These are phyloP conservation scores for Montipora sp. DNA, from an alignment of 64 coral and sea anemone species.

Conservation along the genomic window DNA sequence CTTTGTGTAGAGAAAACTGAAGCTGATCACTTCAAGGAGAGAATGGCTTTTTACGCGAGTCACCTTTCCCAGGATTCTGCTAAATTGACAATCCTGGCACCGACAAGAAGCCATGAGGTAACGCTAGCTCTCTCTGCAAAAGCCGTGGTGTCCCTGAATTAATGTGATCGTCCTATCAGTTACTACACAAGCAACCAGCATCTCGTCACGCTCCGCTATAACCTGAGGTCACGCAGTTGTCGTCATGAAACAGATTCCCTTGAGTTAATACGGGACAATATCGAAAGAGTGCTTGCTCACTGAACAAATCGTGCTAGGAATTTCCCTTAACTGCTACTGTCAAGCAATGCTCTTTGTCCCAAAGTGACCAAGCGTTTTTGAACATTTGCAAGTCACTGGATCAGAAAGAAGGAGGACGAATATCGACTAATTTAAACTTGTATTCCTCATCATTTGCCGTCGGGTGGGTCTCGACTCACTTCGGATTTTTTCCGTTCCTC, in stretches of 20 bases:
- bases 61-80: not conserved
- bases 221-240: not conserved
- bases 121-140: not conserved
- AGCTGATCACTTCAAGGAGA: not conserved
- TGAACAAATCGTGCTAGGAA: not conserved
- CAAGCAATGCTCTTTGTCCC: not conserved
- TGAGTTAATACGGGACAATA: not conserved
- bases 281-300: not conserved
- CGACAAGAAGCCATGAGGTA: not conserved
- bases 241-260: not conserved
- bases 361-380: not conserved
- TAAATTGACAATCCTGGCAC: not conserved
- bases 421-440: not conserved
- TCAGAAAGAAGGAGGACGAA: not conserved
- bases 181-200: not conserved
- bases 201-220: not conserved
- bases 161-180: not conserved
- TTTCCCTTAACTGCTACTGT: not conserved
- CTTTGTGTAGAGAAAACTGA: not conserved
- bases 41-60: not conserved
- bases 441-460: not conserved
- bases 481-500: slow-evolving; percentile 63
- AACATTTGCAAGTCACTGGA: not conserved
- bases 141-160: not conserved
- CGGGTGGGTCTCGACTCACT: not conserved